Percentiles rank a stretch among this genome's conserved stretches.
Evolutionary conservation across 2,888 invertebrate species (phyloP).

Genomic region (Ectobius pallidus): DNA sequence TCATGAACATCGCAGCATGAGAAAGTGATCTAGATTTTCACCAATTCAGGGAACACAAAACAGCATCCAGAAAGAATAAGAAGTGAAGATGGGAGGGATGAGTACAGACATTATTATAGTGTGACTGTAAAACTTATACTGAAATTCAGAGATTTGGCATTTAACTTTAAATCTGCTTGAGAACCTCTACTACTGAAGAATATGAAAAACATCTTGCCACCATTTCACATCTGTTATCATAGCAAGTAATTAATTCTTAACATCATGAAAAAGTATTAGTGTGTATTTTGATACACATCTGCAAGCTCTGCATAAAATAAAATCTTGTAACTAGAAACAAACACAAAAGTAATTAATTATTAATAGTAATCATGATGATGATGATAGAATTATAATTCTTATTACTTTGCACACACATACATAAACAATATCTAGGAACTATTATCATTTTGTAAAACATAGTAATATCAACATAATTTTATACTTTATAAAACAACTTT

Average conservation of each 20-base stretch:
- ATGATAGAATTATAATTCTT: background rate
- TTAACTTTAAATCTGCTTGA: no score
- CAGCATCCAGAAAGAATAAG: no score
- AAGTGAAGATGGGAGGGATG: no score
- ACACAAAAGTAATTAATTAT: background rate
- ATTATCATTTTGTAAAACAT: background rate
- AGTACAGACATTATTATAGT: no score
- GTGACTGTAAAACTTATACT: no score
- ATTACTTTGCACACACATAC: background rate
- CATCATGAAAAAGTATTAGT: background rate
- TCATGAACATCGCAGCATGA: no score
- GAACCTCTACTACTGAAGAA: background rate
- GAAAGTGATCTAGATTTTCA: no score
- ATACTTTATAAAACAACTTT: background rate
- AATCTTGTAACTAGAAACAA: background rate
- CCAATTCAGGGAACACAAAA: no score
- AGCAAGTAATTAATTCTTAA: background rate
- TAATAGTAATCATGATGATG: background rate
- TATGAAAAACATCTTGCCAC: background rate
- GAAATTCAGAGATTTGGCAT: no score
- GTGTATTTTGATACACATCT: background rate
- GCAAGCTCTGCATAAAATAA: background rate
- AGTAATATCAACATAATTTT: background rate
- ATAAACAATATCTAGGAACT: constrained; percentile 8
- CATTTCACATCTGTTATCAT: no score